phyloP scores from a whole-genome alignment of 2,797 vertebrate genomes.

The Fistularia commersonii region DNA sequence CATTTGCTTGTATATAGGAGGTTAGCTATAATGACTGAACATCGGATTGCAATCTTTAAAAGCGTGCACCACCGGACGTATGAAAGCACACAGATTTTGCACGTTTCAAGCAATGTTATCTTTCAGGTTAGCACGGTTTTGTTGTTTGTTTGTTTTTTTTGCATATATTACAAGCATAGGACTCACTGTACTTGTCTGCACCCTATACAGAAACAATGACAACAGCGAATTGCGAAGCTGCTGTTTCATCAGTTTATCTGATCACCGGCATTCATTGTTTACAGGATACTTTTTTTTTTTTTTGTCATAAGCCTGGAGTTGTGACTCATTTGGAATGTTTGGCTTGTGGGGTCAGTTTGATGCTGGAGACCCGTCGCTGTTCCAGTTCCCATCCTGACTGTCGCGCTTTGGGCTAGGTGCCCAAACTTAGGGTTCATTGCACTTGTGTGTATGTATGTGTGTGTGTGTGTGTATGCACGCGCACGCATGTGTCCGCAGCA shows the following conservation, averaged over 20 bases:
- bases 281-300: constrained; percentile 7
- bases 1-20: no score
- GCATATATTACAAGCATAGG: no score
- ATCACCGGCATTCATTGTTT: constrained; percentile 12
- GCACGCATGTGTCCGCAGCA: not conserved
- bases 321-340: constrained; percentile 8
- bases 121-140: no score
- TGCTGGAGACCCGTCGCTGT: constrained; percentile 7
- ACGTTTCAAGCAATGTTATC: no score
- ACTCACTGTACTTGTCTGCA: not conserved
- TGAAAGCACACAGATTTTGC: no score
- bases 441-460: not conserved
- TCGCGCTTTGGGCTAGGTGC: constrained; percentile 27
- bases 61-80: no score
- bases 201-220: not conserved
- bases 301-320: not conserved
- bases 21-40: no score
- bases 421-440: constrained; percentile 17
- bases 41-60: no score
- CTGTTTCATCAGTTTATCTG: constrained; percentile 10
- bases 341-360: constrained; percentile 6
- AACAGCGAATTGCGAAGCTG: constrained; percentile 5
- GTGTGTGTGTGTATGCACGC: not conserved
- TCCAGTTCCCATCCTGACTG: constrained; percentile 14
- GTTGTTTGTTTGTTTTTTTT: no score